Evolutionary conservation across 2,888 invertebrate species (phyloP), one percentile per base, ranked within the genome.

Genomic region (Xylota segnis): DNA sequence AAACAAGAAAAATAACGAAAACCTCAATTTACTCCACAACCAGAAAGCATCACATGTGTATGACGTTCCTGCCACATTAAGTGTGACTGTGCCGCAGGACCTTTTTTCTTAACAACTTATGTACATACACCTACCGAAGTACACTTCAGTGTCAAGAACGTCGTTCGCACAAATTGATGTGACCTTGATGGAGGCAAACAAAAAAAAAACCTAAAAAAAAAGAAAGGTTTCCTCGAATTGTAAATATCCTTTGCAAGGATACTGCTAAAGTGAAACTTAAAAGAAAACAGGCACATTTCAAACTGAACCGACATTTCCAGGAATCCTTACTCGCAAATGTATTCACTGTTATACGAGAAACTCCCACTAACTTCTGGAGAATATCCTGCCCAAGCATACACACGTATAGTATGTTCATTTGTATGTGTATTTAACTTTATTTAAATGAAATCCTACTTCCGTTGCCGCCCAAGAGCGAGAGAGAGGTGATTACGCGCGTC

Each of bases 141-240:
- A 34, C 34, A 34, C 34, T 34, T 34, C 34, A 34, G 34, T n/a
- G n/a, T 43, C 14, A 6, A 14, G n/a, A 43, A 47, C 47, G 18
- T 10, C 47, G 14, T 14, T 14, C 32, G 32, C 29, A 16, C 9
- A 56, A 5, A 40, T 40, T 43, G 43, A 63, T 40, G 43, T 54
- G 74, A 63, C 63, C 63, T 74, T 74, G 74, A 52, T 40, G 16
- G 54, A 32, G 37, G 71, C 27, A 50, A 71, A 70, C 50, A 18
- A 50, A 47, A 32, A 32, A 47, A 9, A 5, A 34, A 34, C 34
- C 7, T n/a, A n/a, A 34, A 34, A 34, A 9, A 12, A 63, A 9
- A 10, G 27, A 52, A 43, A 43, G 52, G 59, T 12, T 72, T 40
- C 29, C 40, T 68, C 6, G 37, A 23, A 59, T 16, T 59, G 37